Conservation (phyloP, 2,797 vertebrate species). For the Notamacropus eugenii region DNA sequence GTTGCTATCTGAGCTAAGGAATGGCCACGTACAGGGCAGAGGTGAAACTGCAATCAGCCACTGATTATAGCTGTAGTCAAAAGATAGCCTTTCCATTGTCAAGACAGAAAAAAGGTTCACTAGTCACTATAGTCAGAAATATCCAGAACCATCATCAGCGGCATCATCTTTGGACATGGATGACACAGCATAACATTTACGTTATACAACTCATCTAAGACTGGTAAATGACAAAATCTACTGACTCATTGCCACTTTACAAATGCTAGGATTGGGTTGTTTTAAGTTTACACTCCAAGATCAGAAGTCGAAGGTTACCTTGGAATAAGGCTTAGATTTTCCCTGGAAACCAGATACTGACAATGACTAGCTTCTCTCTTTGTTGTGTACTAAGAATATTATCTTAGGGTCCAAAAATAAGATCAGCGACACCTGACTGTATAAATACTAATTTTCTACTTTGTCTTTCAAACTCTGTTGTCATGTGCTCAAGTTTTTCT, state of each 20-base stretch:
- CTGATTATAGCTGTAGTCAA: background rate
- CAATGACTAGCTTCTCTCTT: background rate
- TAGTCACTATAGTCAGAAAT: background rate
- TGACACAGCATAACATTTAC: background rate
- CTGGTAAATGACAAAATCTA: background rate
- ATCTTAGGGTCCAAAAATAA: background rate
- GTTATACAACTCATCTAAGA: background rate
- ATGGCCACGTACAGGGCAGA: background rate
- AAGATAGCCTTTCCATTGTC: background rate
- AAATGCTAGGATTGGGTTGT: background rate
- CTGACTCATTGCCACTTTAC: background rate
- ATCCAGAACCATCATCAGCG: background rate
- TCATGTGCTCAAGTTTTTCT: background rate
- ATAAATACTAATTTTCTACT: background rate
- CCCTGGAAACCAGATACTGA: background rate
- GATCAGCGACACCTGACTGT: background rate
- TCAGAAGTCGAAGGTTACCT: background rate
- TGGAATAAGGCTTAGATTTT: background rate
- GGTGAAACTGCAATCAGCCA: background rate
- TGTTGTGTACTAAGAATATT: background rate
- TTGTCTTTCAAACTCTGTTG: slow-evolving; percentile 3
- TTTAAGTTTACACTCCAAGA: background rate
- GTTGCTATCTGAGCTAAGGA: background rate
- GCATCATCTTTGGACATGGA: background rate
- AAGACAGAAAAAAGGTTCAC: background rate